These are phyloP conservation scores for Parapsyche elsis DNA, from an alignment of 1,140 invertebrate species.

Conservation along the genomic window DNA sequence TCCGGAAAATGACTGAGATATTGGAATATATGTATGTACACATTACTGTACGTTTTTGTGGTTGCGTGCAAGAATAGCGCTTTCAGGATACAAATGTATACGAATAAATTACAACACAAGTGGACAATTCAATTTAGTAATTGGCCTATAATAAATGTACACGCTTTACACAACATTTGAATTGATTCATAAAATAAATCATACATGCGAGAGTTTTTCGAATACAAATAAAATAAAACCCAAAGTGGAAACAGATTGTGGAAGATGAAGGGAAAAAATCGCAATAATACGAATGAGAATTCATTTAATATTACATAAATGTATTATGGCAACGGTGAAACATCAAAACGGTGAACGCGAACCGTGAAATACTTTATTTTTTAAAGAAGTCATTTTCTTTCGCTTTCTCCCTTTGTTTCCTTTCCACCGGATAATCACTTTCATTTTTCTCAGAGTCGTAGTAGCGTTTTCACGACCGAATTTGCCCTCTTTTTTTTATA, in stretches of 20 bases:
- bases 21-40: too few relatives aligned
- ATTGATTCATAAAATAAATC: neutral
- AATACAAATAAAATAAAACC: neutral
- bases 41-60: too few relatives aligned
- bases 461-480: slow-evolving; percentile 14
- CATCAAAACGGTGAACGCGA: slow-evolving; percentile 19
- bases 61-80: too few relatives aligned
- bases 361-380: slow-evolving; percentile 25
- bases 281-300: neutral
- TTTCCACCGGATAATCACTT: slow-evolving; percentile 28
- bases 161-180: neutral
- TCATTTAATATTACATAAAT: slow-evolving; percentile 1
- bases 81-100: too few relatives aligned
- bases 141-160: too few relatives aligned
- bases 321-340: neutral
- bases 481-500: slow-evolving; percentile 9
- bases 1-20: too few relatives aligned
- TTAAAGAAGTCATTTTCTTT: slow-evolving; percentile 32
- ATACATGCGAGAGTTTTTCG: neutral
- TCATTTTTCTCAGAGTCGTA: slow-evolving; percentile 14
- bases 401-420: slow-evolving; percentile 33
- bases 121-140: too few relatives aligned
- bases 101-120: too few relatives aligned
- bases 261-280: slow-evolving; percentile 5
- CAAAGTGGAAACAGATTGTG: neutral